Conservation (phyloP, 2,797 vertebrate genomes). For the Mycteria americana region DNA sequence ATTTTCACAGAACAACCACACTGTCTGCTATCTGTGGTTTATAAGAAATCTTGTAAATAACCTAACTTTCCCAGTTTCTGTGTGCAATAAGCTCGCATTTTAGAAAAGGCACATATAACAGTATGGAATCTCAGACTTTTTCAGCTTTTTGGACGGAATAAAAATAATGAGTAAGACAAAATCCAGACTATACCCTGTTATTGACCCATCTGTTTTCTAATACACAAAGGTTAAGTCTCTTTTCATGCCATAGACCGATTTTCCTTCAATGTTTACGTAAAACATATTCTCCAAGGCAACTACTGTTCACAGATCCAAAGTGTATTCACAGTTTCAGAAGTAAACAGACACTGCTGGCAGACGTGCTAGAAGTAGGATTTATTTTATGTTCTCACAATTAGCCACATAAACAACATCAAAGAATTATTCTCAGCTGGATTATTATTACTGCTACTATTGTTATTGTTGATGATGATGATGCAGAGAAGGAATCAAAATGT, state of each 20-base stretch:
- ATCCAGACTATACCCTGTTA: neutral
- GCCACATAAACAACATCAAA: neutral
- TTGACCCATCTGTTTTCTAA: neutral
- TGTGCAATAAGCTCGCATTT: neutral
- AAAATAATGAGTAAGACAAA: neutral
- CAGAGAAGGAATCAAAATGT: constrained; percentile 7
- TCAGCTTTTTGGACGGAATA: neutral
- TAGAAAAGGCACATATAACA: neutral
- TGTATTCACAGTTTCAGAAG: constrained; percentile 19
- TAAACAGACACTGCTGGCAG: constrained; percentile 25
- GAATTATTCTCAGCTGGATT: neutral
- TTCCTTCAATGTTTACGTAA: neutral
- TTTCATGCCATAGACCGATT: neutral
- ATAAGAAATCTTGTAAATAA: neutral
- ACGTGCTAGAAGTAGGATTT: constrained; percentile 3
- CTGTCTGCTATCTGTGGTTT: neutral
- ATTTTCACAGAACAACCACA: neutral
- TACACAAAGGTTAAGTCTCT: neutral
- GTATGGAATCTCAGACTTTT: neutral
- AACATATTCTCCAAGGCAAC: neutral
- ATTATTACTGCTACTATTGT: neutral
- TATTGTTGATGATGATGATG: neutral
- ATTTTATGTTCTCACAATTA: constrained; percentile 12
- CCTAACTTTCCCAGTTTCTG: neutral
- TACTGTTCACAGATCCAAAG: neutral